phyloP scores from a whole-genome alignment of 2,113 vertebrate genomes.

The Cavia porcellus region DNA sequence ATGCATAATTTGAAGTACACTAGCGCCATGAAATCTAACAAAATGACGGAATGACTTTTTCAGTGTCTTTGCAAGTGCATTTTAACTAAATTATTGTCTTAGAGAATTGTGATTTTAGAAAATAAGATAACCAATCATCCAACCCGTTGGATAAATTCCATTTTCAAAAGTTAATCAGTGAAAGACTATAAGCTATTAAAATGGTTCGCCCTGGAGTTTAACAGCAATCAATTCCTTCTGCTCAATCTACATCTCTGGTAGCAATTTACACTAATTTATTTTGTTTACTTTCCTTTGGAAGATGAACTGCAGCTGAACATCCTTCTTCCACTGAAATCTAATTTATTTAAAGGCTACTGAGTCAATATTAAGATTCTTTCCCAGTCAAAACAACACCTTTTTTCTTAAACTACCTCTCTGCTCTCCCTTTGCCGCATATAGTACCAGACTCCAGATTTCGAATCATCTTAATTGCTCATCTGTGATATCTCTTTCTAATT shows the following conservation, averaged over 20 bases:
- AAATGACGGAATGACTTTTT: slow-evolving; percentile 44
- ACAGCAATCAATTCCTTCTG: neutral
- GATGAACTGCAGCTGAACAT: slow-evolving; percentile 51
- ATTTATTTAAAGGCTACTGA: slow-evolving; percentile 41
- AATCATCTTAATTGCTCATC: neutral
- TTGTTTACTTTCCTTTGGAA: slow-evolving; percentile 59
- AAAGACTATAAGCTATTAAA: neutral
- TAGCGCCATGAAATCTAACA: slow-evolving; percentile 30
- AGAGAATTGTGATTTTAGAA: neutral
- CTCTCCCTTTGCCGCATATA: neutral
- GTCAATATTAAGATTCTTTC: slow-evolving; percentile 24
- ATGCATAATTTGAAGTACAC: slow-evolving; percentile 4
- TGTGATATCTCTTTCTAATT: neutral
- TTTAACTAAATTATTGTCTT: neutral
- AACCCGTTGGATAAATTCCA: neutral
- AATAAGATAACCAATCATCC: neutral
- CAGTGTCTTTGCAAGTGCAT: slow-evolving; percentile 32
- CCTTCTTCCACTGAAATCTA: slow-evolving; percentile 48
- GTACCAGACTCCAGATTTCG: neutral
- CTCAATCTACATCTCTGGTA: slow-evolving; percentile 43
- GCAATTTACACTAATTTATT: slow-evolving; percentile 55
- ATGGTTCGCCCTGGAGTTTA: neutral
- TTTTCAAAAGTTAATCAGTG: neutral
- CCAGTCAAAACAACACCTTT: slow-evolving; percentile 47
- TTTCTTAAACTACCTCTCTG: neutral